phyloP scores from a whole-genome alignment of 1,140 invertebrate species.

The Leucophenga varia region DNA sequence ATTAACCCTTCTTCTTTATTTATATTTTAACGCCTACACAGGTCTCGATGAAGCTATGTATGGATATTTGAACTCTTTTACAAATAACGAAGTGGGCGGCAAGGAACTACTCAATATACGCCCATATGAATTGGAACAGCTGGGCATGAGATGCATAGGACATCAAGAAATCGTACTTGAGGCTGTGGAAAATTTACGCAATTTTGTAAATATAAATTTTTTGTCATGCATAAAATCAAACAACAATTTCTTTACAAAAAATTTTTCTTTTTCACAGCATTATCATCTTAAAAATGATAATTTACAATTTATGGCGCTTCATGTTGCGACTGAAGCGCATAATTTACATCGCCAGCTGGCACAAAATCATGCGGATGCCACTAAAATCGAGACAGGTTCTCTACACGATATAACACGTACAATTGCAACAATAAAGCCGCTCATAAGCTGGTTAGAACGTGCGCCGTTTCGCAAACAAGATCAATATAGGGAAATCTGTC shows the following conservation, averaged over 20 bases:
- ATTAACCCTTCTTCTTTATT: constrained; percentile 34
- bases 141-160: constrained; percentile 81
- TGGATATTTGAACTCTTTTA: constrained; percentile 79
- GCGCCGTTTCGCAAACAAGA: constrained; percentile 56
- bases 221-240: background rate
- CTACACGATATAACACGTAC: constrained; percentile 82
- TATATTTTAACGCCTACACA: no score
- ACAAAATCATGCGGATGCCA: constrained; percentile 62
- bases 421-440: constrained; percentile 78
- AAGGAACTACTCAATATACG: constrained; percentile 78
- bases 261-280: constrained; percentile 64
- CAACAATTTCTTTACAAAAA: no score
- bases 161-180: constrained; percentile 92
- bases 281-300: constrained; percentile 90
- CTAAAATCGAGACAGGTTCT: constrained; percentile 76
- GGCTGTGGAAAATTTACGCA: constrained; percentile 83
- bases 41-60: constrained; percentile 80
- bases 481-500: constrained; percentile 49
- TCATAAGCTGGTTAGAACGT: constrained; percentile 86
- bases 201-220: constrained; percentile 69
- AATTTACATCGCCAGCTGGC: constrained; percentile 71
- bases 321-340: constrained; percentile 79
- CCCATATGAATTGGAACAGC: constrained; percentile 82
- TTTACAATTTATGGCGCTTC: constrained; percentile 81
- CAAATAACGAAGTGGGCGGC: constrained; percentile 79